Evolutionary conservation across 2,113 vertebrate species (phyloP), one percentile per base, ranked within the genome.

Genomic region (Leptocoma aspasia): DNA sequence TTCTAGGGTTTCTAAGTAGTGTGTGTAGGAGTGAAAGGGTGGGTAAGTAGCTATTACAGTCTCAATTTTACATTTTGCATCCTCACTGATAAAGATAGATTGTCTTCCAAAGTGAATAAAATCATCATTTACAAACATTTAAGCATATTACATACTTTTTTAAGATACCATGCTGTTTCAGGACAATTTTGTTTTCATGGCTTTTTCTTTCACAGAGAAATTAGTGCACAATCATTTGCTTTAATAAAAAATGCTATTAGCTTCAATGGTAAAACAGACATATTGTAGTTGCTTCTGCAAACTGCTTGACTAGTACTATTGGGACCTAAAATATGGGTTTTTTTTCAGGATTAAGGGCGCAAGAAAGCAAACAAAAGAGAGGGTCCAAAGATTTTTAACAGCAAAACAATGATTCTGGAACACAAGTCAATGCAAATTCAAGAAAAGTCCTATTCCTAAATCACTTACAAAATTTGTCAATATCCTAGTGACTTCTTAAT

Each of bases 11-110:
- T 94, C 94, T 96, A 96, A 97, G 96, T 85, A 94, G 66, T 70
- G 33, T 59, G 54, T 83, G 92, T 96, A 77, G 95, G 94, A 97
- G 94, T 90, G 54, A 93, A 77, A 92, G 42, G 70, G 23, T 88
- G 59, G 71, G 35, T 92, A 96, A 90, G 59, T 50, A 95, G 63
- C 63, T 97, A 92, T 97, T 97, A 94, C 86, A 96, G 79, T 94
- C 95, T 97, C 96, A 92, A 87, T 89, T 57, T 94, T 92, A 72
- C 42, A 77, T 97, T 98, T 97, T 97, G 72, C 95, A 90, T 96
- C 63, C 75, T 83, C 79, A 60, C n/a, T 87, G 89, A 92, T 95
- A 87, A 97, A 96, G 96, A 97, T 87, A 83, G 41, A 65, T 71
- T 94, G 49, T 41, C 45, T 95, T 90, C 61, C 45, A 80, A 94